Conservation (phyloP, 1,140 invertebrate species). For the Belonocnema kinseyi region DNA sequence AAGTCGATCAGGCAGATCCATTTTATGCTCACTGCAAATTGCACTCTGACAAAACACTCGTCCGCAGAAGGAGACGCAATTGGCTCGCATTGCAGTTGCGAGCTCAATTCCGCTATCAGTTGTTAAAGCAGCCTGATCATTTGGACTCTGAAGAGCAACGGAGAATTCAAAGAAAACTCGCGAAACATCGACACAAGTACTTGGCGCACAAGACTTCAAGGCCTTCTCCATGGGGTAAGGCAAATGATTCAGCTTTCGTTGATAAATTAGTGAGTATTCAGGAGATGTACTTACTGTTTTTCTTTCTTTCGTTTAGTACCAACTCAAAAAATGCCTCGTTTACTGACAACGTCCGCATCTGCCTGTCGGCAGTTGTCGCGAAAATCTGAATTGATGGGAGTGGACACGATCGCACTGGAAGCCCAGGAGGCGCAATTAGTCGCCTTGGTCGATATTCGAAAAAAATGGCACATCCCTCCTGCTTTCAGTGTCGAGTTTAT, state of each 20-base stretch:
- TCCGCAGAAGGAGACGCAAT: constrained; percentile 88
- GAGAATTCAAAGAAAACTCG: constrained; percentile 86
- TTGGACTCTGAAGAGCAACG: constrained; percentile 81
- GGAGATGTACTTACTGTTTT: constrained; percentile 25
- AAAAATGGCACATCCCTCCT: constrained; percentile 95
- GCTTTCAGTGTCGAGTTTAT: constrained; percentile 96
- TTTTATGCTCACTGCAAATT: constrained; percentile 98
- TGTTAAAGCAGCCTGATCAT: constrained; percentile 75
- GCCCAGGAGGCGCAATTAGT: constrained; percentile 87
- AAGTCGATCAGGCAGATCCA: constrained; percentile 95
- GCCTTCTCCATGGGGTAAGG: constrained; percentile 89
- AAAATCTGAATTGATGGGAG: constrained; percentile 94
- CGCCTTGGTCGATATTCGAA: constrained; percentile 88
- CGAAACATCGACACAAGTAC: constrained; percentile 87
- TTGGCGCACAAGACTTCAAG: constrained; percentile 83
- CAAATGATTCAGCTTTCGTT: constrained; percentile 36
- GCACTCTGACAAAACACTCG: constrained; percentile 89
- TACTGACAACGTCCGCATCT: constrained; percentile 92
- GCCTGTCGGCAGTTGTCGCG: constrained; percentile 88
- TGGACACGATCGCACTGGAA: constrained; percentile 86
- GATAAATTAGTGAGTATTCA: constrained; percentile 18
- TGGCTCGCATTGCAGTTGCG: constrained; percentile 92
- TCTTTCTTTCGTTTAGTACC: constrained; percentile 80
- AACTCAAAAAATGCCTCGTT: constrained; percentile 94
- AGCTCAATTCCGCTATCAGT: constrained; percentile 81